phyloP scores from a whole-genome alignment of 2,797 vertebrate genomes.

The Microctenopoma stevenorrisi region DNA sequence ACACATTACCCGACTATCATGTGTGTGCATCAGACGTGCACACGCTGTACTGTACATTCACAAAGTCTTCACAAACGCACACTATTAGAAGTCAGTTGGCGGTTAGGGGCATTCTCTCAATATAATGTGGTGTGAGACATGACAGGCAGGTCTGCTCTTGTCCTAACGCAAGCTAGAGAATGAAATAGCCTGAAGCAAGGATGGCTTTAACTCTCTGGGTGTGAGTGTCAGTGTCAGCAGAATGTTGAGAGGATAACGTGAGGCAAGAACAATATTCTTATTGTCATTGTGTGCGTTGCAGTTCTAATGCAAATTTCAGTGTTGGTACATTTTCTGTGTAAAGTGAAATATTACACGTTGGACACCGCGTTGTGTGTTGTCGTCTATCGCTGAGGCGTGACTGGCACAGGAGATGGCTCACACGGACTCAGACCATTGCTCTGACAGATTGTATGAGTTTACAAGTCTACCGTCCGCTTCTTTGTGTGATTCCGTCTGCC shows the following conservation, averaged over 20 bases:
- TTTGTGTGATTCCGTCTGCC: constrained; percentile 53
- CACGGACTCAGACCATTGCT: constrained; percentile 24
- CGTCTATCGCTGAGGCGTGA: constrained; percentile 21
- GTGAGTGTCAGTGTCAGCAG: constrained; percentile 48
- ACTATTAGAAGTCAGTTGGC: constrained; percentile 38
- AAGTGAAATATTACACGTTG: constrained; percentile 11
- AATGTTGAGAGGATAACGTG: constrained; percentile 23
- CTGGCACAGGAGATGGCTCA: constrained; percentile 27
- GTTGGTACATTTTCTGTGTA: constrained; percentile 1
- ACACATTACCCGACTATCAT: neutral
- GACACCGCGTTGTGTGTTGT: neutral
- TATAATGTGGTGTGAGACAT: constrained; percentile 48
- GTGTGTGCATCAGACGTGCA: neutral
- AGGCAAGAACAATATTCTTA: constrained; percentile 5
- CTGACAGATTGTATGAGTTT: constrained; percentile 69
- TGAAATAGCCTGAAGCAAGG: constrained; percentile 57
- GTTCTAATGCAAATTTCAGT: constrained; percentile 23
- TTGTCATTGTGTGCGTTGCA: constrained; percentile 22
- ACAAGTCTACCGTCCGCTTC: constrained; percentile 46
- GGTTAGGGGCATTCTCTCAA: constrained; percentile 48
- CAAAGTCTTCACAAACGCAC: constrained; percentile 16
- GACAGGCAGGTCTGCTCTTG: constrained; percentile 74
- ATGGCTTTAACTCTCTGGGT: constrained; percentile 47
- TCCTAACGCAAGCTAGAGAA: constrained; percentile 47
- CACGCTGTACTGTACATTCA: neutral